A percentile compares a stretch with the other conserved stretches of the same genome.
Conservation (phyloP, 2,888 invertebrate species). For the Agrotis clavis region DNA sequence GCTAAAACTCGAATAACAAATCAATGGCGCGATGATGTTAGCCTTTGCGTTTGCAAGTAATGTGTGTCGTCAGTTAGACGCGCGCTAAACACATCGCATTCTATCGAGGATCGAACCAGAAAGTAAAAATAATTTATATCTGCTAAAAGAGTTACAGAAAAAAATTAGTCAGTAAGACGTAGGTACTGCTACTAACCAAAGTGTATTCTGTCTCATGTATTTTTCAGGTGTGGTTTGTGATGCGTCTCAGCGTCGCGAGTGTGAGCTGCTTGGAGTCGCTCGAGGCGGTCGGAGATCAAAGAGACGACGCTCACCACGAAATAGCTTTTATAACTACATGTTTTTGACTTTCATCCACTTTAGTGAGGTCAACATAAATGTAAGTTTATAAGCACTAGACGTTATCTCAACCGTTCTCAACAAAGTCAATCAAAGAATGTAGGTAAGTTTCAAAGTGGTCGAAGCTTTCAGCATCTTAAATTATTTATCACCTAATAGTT, state of each 20-base stretch:
- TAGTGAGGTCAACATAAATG: not conserved
- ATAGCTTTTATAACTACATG: slow-evolving; percentile 41
- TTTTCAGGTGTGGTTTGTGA: not conserved
- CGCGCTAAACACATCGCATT: too few relatives aligned
- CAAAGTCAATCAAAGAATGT: not conserved
- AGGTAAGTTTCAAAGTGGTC: not conserved
- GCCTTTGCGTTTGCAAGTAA: too few relatives aligned
- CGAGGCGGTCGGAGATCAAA: slow-evolving; percentile 54
- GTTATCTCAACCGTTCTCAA: too few relatives aligned
- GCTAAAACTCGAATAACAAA: too few relatives aligned
- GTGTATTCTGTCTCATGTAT: fast-evolving
- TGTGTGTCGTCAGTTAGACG: too few relatives aligned
- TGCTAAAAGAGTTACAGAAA: too few relatives aligned
- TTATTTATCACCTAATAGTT: not conserved
- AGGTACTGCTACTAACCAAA: not conserved
- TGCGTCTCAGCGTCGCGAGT: not conserved
- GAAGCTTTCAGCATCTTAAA: not conserved
- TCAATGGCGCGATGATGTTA: too few relatives aligned
- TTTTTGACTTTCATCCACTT: slow-evolving; percentile 12
- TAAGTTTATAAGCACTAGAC: not conserved
- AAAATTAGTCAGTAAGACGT: not conserved
- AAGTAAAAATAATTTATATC: too few relatives aligned
- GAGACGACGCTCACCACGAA: slow-evolving; percentile 36
- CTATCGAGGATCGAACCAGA: too few relatives aligned
- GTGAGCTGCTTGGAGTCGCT: slow-evolving; percentile 25